Evolutionary conservation across 2,113 vertebrate genomes (phyloP), one percentile per base, ranked within the genome.

Genomic region (Prietella phreatophila): DNA sequence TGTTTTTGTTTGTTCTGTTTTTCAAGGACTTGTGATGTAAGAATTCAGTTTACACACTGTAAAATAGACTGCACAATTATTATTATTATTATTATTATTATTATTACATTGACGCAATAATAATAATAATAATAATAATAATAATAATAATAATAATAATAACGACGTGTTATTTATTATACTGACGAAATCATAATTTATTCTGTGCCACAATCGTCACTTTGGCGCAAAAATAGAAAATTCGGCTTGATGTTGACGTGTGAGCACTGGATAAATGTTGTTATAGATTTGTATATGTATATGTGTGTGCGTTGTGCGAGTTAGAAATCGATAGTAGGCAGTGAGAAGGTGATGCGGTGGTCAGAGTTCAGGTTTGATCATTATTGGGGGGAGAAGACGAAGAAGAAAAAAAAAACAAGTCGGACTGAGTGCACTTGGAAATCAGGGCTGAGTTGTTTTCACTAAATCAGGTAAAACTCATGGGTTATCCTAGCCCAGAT

Each of bases 301-400:
- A 36, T 78, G 55, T 42, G 25, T 47, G 14, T 27, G 87, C 79
- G 75, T 85, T 63, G 17, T 86, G 22, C 83, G 56, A 55, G 73
- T 89, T 83, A 50, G 47, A 25, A 86, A 85, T 92, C 91, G 78
- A 91, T 91, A 42, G 61, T 42, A 85, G 53, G 47, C 63, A 76
- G 60, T 84, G n/a, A 27, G 86, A 83, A 89, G 61, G 81, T 82
- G 90, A 87, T 85, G 80, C 84, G 79, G 76, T 87, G 91, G 89
- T 84, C 91, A 92, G 89, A 92, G 91, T 91, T 88, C 91, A 91
- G 73, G 30, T 87, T 88, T 86, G 85, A 90, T 89, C 50, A 87
- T 88, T 89, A 53, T 27, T 89, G 60, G 0, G 80, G 55, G 3
- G 19, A 5, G 25, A 55, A 55, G 39, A 36, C 36, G 36, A n/a